These are phyloP conservation scores for Tetragonisca angustula DNA, from an alignment of 2,888 invertebrate genomes.

Conservation along the genomic window DNA sequence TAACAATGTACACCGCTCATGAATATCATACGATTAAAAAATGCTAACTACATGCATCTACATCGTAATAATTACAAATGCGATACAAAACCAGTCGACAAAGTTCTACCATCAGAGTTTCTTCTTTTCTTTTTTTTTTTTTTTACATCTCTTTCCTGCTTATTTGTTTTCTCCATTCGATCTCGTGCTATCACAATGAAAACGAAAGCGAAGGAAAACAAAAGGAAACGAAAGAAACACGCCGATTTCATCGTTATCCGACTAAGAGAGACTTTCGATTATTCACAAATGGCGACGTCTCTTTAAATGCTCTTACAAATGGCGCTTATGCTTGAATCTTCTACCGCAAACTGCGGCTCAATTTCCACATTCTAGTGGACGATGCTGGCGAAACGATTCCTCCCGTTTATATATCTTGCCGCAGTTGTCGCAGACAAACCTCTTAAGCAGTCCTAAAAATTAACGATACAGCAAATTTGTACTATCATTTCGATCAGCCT, in stretches of 20 bases:
- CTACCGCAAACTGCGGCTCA: conserved; percentile 77
- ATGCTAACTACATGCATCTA: neutral
- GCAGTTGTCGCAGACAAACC: conserved; percentile 66
- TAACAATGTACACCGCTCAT: neutral
- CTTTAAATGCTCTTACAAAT: conserved; percentile 63
- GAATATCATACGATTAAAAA: neutral
- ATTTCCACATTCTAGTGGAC: conserved; percentile 79
- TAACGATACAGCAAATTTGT: conserved; percentile 30
- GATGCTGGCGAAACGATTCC: conserved; percentile 76
- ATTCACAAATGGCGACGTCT: conserved; percentile 33
- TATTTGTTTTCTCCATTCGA: neutral
- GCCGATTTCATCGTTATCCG: conserved; percentile 2
- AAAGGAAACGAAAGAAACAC: neutral
- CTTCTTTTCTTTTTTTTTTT: too few relatives aligned
- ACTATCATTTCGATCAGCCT: neutral
- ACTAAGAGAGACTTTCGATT: neutral
- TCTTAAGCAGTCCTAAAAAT: conserved; percentile 44
- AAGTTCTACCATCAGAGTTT: neutral
- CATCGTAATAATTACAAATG: neutral
- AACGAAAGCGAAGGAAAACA: neutral
- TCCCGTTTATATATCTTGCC: conserved; percentile 75
- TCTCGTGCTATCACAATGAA: neutral
- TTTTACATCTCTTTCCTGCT: too few relatives aligned
- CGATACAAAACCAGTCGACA: neutral
- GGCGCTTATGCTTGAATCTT: conserved; percentile 72